Percentiles rank a stretch among this genome's conserved stretches.
phyloP scores from a whole-genome alignment of 2,113 vertebrate species.

The Eira barbara region DNA sequence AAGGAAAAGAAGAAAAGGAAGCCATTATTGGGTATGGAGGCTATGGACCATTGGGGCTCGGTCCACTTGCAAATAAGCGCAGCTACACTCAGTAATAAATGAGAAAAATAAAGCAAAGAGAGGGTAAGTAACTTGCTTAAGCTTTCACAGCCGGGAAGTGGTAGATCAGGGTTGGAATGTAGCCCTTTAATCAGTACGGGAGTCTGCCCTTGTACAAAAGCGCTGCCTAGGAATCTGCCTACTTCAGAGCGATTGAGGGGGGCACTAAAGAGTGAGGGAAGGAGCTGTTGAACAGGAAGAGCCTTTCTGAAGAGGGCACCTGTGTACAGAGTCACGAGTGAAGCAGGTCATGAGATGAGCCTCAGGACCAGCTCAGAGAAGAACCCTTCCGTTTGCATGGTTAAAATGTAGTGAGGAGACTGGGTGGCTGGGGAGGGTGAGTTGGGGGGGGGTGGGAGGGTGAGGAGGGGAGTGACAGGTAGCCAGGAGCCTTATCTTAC shows the following conservation, averaged over 20 bases:
- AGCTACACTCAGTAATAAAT: not conserved
- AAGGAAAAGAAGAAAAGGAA: not conserved
- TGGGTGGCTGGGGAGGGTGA: not conserved
- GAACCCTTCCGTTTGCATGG: not conserved
- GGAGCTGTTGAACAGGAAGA: not conserved
- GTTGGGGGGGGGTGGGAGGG: not conserved
- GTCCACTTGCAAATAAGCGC: not conserved
- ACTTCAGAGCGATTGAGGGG: not conserved
- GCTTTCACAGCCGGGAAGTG: not conserved
- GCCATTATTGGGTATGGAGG: not conserved
- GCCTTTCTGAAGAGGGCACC: not conserved
- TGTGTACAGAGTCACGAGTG: not conserved
- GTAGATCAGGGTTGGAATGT: not conserved
- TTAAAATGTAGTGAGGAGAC: not conserved
- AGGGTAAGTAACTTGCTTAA: not conserved
- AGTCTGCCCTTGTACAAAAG: too few relatives aligned
- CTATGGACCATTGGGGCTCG: not conserved
- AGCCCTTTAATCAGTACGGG: too few relatives aligned
- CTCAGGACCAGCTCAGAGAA: not conserved
- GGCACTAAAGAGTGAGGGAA: not conserved
- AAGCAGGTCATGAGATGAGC: not conserved
- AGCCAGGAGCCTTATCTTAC: accelerated
- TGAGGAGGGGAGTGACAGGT: not conserved
- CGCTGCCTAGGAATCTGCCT: not conserved
- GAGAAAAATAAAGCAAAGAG: not conserved